These are phyloP conservation scores for Pseudomugil gertrudae DNA, from an alignment of 2,797 vertebrate species.

Conservation along the genomic window DNA sequence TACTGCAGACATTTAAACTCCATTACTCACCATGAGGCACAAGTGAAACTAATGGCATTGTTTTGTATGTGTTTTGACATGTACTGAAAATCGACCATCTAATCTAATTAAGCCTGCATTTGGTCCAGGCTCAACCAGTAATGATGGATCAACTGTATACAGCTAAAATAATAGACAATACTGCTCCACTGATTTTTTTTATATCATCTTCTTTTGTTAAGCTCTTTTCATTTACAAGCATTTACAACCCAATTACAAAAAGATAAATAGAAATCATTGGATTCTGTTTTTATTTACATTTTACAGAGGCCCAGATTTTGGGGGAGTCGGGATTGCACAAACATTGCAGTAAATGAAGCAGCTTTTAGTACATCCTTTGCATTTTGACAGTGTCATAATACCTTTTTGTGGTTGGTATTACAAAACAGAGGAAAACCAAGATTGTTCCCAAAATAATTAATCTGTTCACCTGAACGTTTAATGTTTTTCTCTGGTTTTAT, in stretches of 20 bases:
- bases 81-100: constrained; percentile 52
- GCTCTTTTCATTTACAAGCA: constrained; percentile 56
- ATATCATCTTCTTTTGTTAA: constrained; percentile 38
- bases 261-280: no score
- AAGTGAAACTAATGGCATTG: constrained; percentile 67
- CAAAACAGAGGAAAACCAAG: constrained; percentile 47
- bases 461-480: constrained; percentile 18
- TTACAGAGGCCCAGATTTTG: no score
- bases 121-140: constrained; percentile 80
- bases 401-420: constrained; percentile 30
- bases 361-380: constrained; percentile 17
- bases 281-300: no score
- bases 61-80: constrained; percentile 48
- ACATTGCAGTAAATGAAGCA: constrained; percentile 44
- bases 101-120: constrained; percentile 58
- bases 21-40: constrained; percentile 78
- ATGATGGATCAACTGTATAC: constrained; percentile 48
- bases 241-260: constrained; percentile 42
- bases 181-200: constrained; percentile 50
- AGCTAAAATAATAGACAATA: constrained; percentile 57
- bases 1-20: constrained; percentile 66
- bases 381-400: constrained; percentile 28
- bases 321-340: no score
- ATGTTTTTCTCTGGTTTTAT: constrained; percentile 55
- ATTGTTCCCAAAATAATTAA: constrained; percentile 46